Evolutionary conservation across 1,140 invertebrate genomes (phyloP), one percentile per base, ranked within the genome.

Genomic region (Drosophila pseudoananassae): DNA sequence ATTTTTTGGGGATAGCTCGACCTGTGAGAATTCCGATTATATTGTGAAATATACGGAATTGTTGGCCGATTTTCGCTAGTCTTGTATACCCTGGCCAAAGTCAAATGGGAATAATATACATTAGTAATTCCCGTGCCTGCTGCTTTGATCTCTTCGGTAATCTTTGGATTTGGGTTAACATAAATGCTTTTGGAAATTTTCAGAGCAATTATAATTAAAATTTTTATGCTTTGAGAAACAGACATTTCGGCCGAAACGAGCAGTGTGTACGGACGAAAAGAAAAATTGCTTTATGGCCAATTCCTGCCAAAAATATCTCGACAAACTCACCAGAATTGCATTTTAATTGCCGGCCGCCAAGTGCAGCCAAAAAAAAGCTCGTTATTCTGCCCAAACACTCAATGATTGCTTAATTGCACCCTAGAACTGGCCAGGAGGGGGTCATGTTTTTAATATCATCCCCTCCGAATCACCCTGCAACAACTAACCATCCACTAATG

Each of bases 361-460:
- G 31, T 69, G 43, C 51, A 46, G 12, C 53, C 43, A 45, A 10
- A 52, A 10, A 7, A 43, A 43, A 6, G 7, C 17, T 52, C 14
- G 20, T 45, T 38, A 20, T 40, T 14, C 40, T 49, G 15, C 12
- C 23, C 55, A 8, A 6, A 10, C 6, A 12, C 29, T 29, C 46
- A 33, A 55, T 29, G 60, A 54, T 76, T 14, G 56, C 60, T 72
- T 84, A 72, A 83, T 76, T 84, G 40, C 27, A 79, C 72, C 27
- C 54, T 14, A 76, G 69, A 61, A 40, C 50, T 66, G 63, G 12
- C 53, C 27, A 3, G n/a, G 63, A 9, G 46, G 15, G 64, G 36
- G 53, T 27, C 68, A 38, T 59, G 31, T 71, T 71, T 60, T 60
- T 71, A 71, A 59, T 70, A 51, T 70, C 66, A 49, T 31, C 43